Conservation (phyloP, 2,888 invertebrate genomes). For the Troilus luridus region DNA sequence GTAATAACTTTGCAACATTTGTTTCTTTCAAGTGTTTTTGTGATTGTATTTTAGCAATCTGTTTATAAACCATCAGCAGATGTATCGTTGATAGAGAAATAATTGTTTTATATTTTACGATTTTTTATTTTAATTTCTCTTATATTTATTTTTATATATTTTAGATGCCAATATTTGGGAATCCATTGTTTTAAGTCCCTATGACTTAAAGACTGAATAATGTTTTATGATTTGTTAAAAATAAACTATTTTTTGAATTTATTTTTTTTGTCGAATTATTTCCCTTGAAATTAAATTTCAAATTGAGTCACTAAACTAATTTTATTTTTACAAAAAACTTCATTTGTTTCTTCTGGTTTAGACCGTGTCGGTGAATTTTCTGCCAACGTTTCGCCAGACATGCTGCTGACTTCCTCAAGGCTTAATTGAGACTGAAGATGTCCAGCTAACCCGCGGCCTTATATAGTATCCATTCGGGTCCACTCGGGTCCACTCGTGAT, state of each 20-base stretch:
- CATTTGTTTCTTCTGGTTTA: too few species aligned
- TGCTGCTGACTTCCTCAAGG: too few species aligned
- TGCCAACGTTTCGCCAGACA: too few species aligned
- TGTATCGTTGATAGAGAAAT: conserved; percentile 4
- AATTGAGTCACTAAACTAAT: too few species aligned
- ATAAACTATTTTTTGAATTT: conserved; percentile 38
- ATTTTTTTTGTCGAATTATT: neutral
- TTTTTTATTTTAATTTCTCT: conserved; percentile 3
- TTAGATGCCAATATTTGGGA: conserved; percentile 42
- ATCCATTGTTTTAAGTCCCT: conserved; percentile 31
- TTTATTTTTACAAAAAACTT: too few species aligned
- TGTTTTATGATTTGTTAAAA: conserved; percentile 37
- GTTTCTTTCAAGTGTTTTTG: conserved; percentile 38
- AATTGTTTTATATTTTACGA: conserved; percentile 25
- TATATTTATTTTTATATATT: conserved; percentile 45
- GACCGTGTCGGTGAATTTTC: too few species aligned
- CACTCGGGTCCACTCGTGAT: too few species aligned
- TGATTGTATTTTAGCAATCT: conserved; percentile 48
- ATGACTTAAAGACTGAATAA: conserved; percentile 48
- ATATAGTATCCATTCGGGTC: too few species aligned
- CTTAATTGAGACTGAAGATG: too few species aligned
- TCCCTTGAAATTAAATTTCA: too few species aligned
- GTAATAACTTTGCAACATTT: conserved; percentile 14
- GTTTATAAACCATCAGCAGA: neutral
- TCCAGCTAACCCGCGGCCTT: too few species aligned